Evolutionary conservation across 2,113 vertebrate species (phyloP).

Genomic region (Dolichallabes microphthalmus): DNA sequence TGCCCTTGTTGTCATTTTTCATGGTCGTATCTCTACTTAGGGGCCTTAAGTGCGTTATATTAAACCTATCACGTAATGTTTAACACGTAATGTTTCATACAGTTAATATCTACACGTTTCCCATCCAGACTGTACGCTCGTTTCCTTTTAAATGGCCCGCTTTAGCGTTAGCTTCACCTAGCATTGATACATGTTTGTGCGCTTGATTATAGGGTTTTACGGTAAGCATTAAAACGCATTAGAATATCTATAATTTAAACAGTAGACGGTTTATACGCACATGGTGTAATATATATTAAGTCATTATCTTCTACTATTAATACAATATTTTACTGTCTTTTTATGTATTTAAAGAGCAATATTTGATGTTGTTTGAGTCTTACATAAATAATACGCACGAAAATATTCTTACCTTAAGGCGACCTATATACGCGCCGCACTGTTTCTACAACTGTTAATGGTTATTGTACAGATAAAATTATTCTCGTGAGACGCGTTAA

Average conservation of each 20-base stretch:
- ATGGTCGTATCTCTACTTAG: background rate
- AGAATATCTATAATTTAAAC: background rate
- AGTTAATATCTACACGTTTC: background rate
- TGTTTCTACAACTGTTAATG: too few relatives aligned
- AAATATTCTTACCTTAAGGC: background rate
- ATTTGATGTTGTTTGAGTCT: too few relatives aligned
- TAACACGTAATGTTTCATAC: background rate
- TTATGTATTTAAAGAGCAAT: too few relatives aligned
- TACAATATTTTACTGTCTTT: too few relatives aligned
- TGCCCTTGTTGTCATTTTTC: slow-evolving; percentile 24
- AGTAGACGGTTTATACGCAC: too few relatives aligned
- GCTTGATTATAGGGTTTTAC: background rate
- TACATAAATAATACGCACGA: background rate
- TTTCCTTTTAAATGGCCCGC: slow-evolving; percentile 51
- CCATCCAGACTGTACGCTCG: background rate
- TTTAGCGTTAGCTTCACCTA: slow-evolving; percentile 27
- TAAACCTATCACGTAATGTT: background rate
- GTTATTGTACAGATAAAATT: background rate
- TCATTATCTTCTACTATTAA: background rate
- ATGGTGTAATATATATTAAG: background rate
- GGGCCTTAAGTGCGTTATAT: background rate
- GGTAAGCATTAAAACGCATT: background rate
- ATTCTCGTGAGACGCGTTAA: background rate
- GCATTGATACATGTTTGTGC: background rate
- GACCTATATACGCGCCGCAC: background rate